Evolutionary conservation across 37 sponge, comb jelly and placozoan genomes (phyloP).

Genomic region (Beroe ovata): DNA sequence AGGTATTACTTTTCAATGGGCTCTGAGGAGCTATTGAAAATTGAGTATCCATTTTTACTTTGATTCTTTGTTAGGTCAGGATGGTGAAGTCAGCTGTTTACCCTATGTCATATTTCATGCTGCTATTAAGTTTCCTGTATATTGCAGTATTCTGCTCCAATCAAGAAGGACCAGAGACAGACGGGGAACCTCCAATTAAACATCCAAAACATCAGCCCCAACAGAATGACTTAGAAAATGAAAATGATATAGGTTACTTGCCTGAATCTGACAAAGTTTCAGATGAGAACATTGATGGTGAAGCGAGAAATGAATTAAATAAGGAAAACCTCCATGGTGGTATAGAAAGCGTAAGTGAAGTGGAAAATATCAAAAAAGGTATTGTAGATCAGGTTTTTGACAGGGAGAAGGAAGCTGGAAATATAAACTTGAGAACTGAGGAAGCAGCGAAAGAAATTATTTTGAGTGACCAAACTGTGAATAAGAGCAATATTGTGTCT

Average conservation of each 20-base stretch:
- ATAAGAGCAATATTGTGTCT: background rate
- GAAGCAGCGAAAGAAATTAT: background rate
- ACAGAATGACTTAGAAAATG: background rate
- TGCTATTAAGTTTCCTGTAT: too few relatives aligned
- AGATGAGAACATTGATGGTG: background rate
- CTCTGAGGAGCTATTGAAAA: too few relatives aligned
- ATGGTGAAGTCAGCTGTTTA: too few relatives aligned
- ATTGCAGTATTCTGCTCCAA: background rate
- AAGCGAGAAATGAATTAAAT: background rate
- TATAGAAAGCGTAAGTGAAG: background rate
- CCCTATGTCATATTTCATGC: too few relatives aligned
- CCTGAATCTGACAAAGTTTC: background rate
- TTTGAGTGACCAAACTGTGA: background rate
- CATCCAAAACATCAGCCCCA: background rate
- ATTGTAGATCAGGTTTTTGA: background rate
- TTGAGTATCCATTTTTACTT: too few relatives aligned
- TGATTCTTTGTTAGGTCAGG: too few relatives aligned
- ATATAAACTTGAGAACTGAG: background rate
- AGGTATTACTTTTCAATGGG: too few relatives aligned
- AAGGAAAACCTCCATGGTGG: background rate
- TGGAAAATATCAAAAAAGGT: too few relatives aligned
- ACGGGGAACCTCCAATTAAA: background rate
- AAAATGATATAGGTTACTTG: background rate
- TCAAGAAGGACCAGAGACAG: background rate
- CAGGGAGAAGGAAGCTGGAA: background rate